Evolutionary conservation across 2,797 vertebrate genomes (phyloP).

Genomic region (Novumbra hubbsi): DNA sequence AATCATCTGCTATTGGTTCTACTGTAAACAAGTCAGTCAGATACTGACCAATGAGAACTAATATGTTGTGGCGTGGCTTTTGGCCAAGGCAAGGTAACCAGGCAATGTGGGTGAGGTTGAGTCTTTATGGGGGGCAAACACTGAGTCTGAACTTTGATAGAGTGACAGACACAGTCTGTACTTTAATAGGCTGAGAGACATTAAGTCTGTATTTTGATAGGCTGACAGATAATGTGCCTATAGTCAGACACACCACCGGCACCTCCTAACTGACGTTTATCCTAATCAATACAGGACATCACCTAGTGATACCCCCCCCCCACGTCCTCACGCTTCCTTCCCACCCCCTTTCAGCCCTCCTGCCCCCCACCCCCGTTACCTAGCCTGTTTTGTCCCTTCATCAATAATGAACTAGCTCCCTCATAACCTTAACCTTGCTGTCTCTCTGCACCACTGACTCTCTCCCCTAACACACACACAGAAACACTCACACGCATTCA

Average conservation of each 20-base stretch:
- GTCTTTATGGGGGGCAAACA: neutral
- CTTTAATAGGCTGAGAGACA: neutral
- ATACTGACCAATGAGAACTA: too few species aligned
- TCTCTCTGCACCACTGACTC: constrained; percentile 57
- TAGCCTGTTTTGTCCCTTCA: constrained; percentile 94
- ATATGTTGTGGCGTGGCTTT: too few species aligned
- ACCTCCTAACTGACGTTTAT: constrained; percentile 94
- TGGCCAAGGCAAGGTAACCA: too few species aligned
- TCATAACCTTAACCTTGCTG: constrained; percentile 24
- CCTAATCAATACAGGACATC: constrained; percentile 98
- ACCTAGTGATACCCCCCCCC: constrained; percentile 88
- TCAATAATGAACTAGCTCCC: constrained; percentile 91
- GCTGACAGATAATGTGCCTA: neutral
- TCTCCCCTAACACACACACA: constrained; percentile 43
- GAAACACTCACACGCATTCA: neutral
- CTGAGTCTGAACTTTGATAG: neutral
- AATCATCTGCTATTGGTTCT: too few species aligned
- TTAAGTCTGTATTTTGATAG: neutral
- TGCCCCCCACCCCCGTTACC: constrained; percentile 72
- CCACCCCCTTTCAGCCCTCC: constrained; percentile 49
- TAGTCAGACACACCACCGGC: too few species aligned
- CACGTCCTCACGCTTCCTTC: constrained; percentile 87
- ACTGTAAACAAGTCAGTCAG: too few species aligned
- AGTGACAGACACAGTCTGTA: neutral
- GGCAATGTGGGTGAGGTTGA: too few species aligned